These are phyloP conservation scores for Leptinotarsa tumamoca DNA, from an alignment of 2,888 invertebrate species.

Conservation along the genomic window DNA sequence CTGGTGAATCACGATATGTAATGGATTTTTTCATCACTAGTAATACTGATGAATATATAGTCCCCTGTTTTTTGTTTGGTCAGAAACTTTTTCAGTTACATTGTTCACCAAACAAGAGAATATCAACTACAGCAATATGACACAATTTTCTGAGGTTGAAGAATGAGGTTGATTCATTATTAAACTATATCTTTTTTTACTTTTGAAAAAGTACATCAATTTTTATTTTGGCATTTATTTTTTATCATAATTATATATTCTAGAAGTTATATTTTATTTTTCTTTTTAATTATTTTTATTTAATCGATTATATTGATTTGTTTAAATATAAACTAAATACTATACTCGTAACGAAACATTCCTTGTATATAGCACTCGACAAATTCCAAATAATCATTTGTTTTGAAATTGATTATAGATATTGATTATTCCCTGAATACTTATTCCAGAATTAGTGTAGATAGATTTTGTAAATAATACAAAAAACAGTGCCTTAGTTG, in stretches of 20 bases:
- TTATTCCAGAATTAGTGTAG: neutral
- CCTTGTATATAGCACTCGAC: slow-evolving; percentile 10
- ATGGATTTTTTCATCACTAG: no score
- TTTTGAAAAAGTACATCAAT: neutral
- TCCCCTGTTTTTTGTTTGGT: no score
- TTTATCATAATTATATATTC: neutral
- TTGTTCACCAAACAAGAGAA: no score
- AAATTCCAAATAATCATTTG: neutral
- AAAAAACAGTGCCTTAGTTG: slow-evolving; percentile 8
- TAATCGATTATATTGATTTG: neutral
- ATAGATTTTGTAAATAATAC: slow-evolving; percentile 13
- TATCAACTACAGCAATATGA: no score
- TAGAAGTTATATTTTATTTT: slow-evolving; percentile 6
- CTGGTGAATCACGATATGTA: no score
- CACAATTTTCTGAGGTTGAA: neutral
- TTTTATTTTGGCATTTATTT: neutral
- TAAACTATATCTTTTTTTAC: neutral
- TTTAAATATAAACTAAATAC: neutral
- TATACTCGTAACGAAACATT: slow-evolving; percentile 20
- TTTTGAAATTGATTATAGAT: neutral
- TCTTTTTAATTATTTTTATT: slow-evolving; percentile 25
- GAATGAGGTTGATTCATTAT: slow-evolving; percentile 9
- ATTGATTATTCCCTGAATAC: slow-evolving; percentile 4
- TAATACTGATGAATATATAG: no score
- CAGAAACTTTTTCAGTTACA: no score